Evolutionary conservation across 2,113 vertebrate species (phyloP), one percentile per base, ranked within the genome.

Genomic region (Cettia cetti): DNA sequence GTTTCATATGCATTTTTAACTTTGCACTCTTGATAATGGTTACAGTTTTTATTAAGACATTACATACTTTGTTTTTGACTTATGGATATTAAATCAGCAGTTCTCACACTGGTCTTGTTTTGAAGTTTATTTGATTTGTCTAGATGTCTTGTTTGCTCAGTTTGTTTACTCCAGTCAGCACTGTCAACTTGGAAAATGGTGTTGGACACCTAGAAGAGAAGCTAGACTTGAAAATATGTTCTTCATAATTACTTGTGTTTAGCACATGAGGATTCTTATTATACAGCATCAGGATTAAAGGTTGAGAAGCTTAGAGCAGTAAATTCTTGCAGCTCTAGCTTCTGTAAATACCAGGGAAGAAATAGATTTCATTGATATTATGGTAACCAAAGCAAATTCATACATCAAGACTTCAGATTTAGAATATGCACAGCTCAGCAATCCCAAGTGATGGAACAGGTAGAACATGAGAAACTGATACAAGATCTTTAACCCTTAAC

Each of bases 41-140:
- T 92, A 88, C 63, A 86, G 30, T 40, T 92, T 86, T 87, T 85
- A 72, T 92, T 79, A 60, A 77, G 57, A 70, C 30, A 82, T 79
- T 90, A 96, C 95, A 89, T 96, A 97, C 95, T 95, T 92, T 76
- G 72, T 44, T 94, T 89, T 84, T 92, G 93, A 84, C 37, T 85
- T 84, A 77, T 39, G 35, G 90, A 14, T 77, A 86, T 31, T 54
- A 79, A 84, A 45, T 75, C 70, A 63, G 59, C 31, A 45, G 52
- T 56, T 91, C 19, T 74, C 17, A 82, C 44, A 21, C 14, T 59
- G 49, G 23, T 31, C 44, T 54, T 59, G 17, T 63, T 92, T 54
- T 71, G 84, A 64, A 40, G 44, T 71, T 65, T n/a, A 89, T 86
- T 72, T 85, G 92, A 49, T 88, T 94, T 82, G n/a, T 53, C 77